These are phyloP conservation scores for Poeciliopsis occidentalis DNA, from an alignment of 2,113 vertebrate species.

Conservation along the genomic window DNA sequence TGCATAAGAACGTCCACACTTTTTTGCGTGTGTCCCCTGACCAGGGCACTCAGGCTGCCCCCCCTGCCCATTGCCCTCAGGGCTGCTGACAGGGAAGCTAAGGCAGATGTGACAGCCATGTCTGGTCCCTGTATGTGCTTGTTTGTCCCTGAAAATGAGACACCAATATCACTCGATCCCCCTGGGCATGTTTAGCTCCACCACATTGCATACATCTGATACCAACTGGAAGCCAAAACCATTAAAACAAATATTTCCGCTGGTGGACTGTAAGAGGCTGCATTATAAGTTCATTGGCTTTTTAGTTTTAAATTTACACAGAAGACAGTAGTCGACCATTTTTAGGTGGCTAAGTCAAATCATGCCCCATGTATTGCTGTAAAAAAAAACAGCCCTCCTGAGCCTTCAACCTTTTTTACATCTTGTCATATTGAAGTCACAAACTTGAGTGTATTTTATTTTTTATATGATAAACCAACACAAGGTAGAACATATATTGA, in stretches of 20 bases:
- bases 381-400: too few relatives aligned
- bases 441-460: too few relatives aligned
- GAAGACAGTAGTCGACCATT: neutral
- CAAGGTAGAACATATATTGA: too few relatives aligned
- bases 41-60: constrained; percentile 47
- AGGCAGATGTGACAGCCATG: constrained; percentile 82
- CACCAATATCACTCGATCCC: constrained; percentile 69
- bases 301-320: constrained; percentile 20
- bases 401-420: neutral
- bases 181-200: constrained; percentile 75
- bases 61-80: constrained; percentile 64
- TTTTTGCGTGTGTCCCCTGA: constrained; percentile 18
- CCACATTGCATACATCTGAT: constrained; percentile 71
- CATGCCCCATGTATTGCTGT: too few relatives aligned
- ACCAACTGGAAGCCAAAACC: constrained; percentile 72
- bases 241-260: constrained; percentile 61
- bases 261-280: constrained; percentile 62
- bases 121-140: constrained; percentile 81
- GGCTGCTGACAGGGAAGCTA: constrained; percentile 69
- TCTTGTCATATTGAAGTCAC: too few relatives aligned
- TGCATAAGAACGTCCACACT: constrained; percentile 33
- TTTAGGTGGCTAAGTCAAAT: neutral
- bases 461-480: too few relatives aligned
- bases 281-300: constrained; percentile 42
- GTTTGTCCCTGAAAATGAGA: constrained; percentile 80